These are phyloP conservation scores for Hemibagrus guttatus DNA, from an alignment of 2,797 vertebrate species.

Conservation along the genomic window DNA sequence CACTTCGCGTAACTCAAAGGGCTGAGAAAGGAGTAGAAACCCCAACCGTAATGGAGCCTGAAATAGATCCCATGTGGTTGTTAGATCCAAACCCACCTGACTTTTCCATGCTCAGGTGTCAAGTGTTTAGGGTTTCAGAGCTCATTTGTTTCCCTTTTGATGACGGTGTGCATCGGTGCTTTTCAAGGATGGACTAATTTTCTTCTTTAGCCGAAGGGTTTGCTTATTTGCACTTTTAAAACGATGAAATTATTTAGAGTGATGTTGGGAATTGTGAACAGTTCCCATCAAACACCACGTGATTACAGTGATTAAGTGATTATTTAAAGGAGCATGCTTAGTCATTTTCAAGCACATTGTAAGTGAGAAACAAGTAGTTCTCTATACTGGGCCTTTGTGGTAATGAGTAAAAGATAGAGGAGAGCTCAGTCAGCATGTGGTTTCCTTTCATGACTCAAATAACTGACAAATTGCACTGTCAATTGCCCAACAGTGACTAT, in stretches of 20 bases:
- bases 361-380: conserved; percentile 40
- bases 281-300: neutral
- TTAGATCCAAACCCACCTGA: conserved; percentile 53
- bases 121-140: conserved; percentile 48
- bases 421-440: conserved; percentile 63
- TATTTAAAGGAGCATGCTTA: neutral
- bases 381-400: conserved; percentile 54
- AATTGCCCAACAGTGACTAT: conserved; percentile 50
- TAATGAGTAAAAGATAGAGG: conserved; percentile 58
- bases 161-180: conserved; percentile 36
- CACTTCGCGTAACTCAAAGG: conserved; percentile 39
- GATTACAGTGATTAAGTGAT: conserved; percentile 3
- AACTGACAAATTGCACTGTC: conserved; percentile 53
- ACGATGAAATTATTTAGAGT: conserved; percentile 21
- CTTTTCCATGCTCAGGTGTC: conserved; percentile 50
- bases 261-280: neutral
- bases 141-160: conserved; percentile 55
- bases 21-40: conserved; percentile 53
- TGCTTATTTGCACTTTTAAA: conserved; percentile 35
- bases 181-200: conserved; percentile 41
- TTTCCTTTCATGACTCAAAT: conserved; percentile 62
- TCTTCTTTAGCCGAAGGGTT: conserved; percentile 23
- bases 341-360: neutral
- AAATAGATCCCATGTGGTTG: conserved; percentile 54
- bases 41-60: conserved; percentile 51